Conservation (phyloP, 2,888 invertebrate species). For the Sipha maydis region DNA sequence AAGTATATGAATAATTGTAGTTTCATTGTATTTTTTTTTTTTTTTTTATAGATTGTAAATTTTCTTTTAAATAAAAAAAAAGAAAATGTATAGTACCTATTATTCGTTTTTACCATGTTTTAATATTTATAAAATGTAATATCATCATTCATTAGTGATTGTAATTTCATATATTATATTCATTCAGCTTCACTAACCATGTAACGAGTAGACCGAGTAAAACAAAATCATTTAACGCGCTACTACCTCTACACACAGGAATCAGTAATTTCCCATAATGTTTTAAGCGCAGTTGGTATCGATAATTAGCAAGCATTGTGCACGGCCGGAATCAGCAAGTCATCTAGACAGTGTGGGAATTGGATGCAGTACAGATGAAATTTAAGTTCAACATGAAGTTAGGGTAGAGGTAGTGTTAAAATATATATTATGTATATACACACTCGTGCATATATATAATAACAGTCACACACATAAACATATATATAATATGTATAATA, state of each 20-base stretch:
- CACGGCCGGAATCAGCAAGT: constrained; percentile 41
- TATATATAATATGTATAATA: neutral
- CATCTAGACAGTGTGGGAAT: constrained; percentile 58
- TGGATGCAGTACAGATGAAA: neutral
- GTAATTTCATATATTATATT: neutral
- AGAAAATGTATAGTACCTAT: neutral
- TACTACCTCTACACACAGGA: constrained; percentile 6
- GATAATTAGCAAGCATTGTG: constrained; percentile 58
- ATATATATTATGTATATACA: neutral
- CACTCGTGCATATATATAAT: neutral
- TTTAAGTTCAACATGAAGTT: constrained; percentile 40
- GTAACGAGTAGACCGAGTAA: constrained; percentile 43
- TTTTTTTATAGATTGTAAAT: too few species aligned
- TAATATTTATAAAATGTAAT: neutral
- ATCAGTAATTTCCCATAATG: constrained; percentile 49
- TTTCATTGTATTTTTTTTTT: too few species aligned
- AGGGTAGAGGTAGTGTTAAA: constrained; percentile 32
- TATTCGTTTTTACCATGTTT: neutral
- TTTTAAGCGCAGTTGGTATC: constrained; percentile 23
- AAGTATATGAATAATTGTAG: neutral
- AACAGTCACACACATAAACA: neutral
- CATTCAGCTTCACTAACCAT: constrained; percentile 21
- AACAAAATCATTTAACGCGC: constrained; percentile 56
- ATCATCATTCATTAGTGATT: constrained; percentile 19
- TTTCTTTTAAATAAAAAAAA: too few species aligned